These are phyloP conservation scores for Plagodis pulveraria DNA, from an alignment of 2,888 invertebrate species.

Conservation along the genomic window DNA sequence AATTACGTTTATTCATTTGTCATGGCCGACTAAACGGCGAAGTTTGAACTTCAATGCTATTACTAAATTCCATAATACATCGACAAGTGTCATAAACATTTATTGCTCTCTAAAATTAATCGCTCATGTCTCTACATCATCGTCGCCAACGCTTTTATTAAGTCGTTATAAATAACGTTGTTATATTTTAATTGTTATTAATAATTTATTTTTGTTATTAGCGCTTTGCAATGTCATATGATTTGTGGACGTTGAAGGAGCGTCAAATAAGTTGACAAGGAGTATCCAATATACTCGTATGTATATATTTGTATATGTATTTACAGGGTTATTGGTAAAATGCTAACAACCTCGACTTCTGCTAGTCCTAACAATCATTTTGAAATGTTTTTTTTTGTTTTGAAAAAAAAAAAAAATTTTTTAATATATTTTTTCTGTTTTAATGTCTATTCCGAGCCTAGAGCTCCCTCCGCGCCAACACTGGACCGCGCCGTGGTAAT, in stretches of 20 bases:
- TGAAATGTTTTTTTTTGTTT: too few relatives aligned
- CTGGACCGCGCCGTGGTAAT: too few relatives aligned
- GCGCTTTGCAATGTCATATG: slow-evolving; percentile 8
- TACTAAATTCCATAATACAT: slow-evolving; percentile 53
- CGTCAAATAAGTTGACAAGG: not conserved
- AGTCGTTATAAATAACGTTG: slow-evolving; percentile 16
- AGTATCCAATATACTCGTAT: too few relatives aligned
- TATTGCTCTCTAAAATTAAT: slow-evolving; percentile 64
- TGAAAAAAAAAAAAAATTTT: too few relatives aligned
- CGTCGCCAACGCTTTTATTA: slow-evolving; percentile 44
- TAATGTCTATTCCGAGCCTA: too few relatives aligned
- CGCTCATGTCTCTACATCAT: slow-evolving; percentile 51
- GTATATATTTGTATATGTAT: too few relatives aligned
- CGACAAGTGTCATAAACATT: slow-evolving; percentile 51
- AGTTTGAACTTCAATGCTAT: slow-evolving; percentile 48
- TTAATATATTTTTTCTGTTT: too few relatives aligned
- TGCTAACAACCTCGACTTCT: too few relatives aligned
- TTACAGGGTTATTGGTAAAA: too few relatives aligned
- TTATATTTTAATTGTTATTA: slow-evolving; percentile 17
- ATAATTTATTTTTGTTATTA: slow-evolving; percentile 21
- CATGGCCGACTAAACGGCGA: slow-evolving; percentile 43
- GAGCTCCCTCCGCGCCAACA: too few relatives aligned
- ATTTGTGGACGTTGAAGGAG: slow-evolving; percentile 15
- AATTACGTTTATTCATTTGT: slow-evolving; percentile 41
- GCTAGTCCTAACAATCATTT: too few relatives aligned